phyloP scores from a whole-genome alignment of 2,888 invertebrate species.

The Tyria jacobaeae region DNA sequence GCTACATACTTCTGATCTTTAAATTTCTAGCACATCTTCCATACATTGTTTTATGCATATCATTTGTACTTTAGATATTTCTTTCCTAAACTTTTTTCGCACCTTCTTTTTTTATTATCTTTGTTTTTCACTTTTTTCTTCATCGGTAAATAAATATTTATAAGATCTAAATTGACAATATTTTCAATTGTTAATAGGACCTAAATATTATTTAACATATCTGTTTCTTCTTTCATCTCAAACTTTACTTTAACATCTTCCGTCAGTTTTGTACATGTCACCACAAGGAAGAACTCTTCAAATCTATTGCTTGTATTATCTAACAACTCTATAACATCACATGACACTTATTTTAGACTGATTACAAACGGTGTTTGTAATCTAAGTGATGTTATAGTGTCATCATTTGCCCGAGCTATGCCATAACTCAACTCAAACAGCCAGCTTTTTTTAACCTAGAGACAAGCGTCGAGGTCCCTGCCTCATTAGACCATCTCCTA shows the following conservation, averaged over 20 bases:
- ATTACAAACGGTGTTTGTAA: constrained; percentile 47
- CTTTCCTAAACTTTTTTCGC: constrained; percentile 19
- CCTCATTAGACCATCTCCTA: too few relatives aligned
- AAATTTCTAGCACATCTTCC: constrained; percentile 57
- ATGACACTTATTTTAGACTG: constrained; percentile 42
- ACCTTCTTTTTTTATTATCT: constrained; percentile 40
- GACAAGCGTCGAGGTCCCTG: too few relatives aligned
- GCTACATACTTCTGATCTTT: constrained; percentile 56
- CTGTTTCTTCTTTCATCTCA: constrained; percentile 66
- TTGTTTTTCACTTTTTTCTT: constrained; percentile 41
- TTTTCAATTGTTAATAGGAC: constrained; percentile 52
- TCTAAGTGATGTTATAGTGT: constrained; percentile 44
- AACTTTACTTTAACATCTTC: constrained; percentile 54
- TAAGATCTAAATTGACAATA: constrained; percentile 41
- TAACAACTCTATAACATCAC: constrained; percentile 48
- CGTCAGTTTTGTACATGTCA: constrained; percentile 27
- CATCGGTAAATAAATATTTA: constrained; percentile 29
- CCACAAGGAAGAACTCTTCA: constrained; percentile 41
- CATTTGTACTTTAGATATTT: constrained; percentile 46
- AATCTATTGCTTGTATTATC: constrained; percentile 29
- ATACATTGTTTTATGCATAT: constrained; percentile 64
- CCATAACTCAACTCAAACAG: too few relatives aligned
- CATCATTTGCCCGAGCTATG: constrained; percentile 58
- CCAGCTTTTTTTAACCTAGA: too few relatives aligned
- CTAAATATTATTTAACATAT: constrained; percentile 48